A percentile compares a stretch with the other conserved stretches of the same genome.
Conservation (phyloP, 2,113 vertebrate genomes). For the Arvicanthis niloticus region DNA sequence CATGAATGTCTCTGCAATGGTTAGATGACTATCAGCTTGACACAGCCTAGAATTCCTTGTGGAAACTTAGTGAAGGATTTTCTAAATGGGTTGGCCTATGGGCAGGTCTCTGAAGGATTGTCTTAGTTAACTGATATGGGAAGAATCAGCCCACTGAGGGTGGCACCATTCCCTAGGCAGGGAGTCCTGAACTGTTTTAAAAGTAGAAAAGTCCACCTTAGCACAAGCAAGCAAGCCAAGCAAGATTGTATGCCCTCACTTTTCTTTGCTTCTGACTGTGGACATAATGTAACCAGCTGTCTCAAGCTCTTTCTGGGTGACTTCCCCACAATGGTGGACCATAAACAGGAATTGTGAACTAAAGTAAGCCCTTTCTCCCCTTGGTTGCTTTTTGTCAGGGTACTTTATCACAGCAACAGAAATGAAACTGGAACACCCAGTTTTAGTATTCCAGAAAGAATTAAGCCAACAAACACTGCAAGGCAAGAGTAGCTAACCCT, state of each 20-base stretch:
- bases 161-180: not conserved
- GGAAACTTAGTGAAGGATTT: not conserved
- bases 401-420: not conserved
- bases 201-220: not conserved
- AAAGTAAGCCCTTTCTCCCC: not conserved
- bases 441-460: slow-evolving; percentile 34
- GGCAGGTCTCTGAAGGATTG: too few relatives aligned
- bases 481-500: slow-evolving; percentile 9
- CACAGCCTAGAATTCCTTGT: not conserved
- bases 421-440: not conserved
- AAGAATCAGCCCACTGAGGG: not conserved
- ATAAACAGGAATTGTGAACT: not conserved
- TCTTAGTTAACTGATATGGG: not conserved
- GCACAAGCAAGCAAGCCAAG: not conserved
- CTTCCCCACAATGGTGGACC: not conserved
- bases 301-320: not conserved
- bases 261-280: not conserved
- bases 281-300: not conserved
- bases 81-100: not conserved
- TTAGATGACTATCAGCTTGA: not conserved
- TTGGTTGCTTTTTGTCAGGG: not conserved
- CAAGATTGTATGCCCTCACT: not conserved
- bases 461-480: not conserved
- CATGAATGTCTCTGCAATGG: not conserved
- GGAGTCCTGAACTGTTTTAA: not conserved